Conservation (phyloP, 35 echinoderm and acorn worm species). For the Heliocidaris tuberculata region DNA sequence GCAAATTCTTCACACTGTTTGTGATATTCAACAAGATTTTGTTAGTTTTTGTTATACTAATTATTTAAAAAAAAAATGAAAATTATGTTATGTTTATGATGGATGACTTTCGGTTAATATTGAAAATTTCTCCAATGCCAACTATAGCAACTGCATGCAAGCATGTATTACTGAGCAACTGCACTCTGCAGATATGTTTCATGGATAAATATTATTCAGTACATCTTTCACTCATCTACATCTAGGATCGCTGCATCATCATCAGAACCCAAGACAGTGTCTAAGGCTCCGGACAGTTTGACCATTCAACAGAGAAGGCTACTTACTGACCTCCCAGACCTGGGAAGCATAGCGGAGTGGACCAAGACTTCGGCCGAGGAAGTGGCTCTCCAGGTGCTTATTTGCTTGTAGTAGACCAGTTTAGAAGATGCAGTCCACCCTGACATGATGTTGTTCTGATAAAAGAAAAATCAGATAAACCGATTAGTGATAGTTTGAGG, state of each 20-base stretch:
- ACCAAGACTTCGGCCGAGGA: not conserved
- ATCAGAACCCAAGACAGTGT: not conserved
- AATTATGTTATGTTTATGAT: not conserved
- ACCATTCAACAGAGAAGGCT: constrained; percentile 30
- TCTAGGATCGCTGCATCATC: not conserved
- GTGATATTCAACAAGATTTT: no score
- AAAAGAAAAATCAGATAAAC: not conserved
- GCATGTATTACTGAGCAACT: not conserved
- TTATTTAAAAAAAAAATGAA: no score
- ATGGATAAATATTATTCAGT: not conserved
- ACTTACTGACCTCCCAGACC: constrained; percentile 35
- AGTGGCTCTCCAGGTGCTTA: not conserved
- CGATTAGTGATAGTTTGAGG: not conserved
- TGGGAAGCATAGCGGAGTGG: not conserved
- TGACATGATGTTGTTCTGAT: not conserved
- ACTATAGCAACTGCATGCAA: not conserved
- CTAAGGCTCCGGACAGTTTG: constrained; percentile 17
- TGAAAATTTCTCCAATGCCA: not conserved
- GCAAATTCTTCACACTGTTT: no score
- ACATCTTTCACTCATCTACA: not conserved
- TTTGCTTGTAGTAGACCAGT: not conserved
- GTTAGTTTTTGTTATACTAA: no score
- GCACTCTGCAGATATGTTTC: not conserved
- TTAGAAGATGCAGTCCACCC: not conserved
- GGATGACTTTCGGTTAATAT: not conserved